Evolutionary conservation across 1,140 invertebrate species (phyloP), one percentile per base, ranked within the genome.

Genomic region (Zophobas atratus): DNA sequence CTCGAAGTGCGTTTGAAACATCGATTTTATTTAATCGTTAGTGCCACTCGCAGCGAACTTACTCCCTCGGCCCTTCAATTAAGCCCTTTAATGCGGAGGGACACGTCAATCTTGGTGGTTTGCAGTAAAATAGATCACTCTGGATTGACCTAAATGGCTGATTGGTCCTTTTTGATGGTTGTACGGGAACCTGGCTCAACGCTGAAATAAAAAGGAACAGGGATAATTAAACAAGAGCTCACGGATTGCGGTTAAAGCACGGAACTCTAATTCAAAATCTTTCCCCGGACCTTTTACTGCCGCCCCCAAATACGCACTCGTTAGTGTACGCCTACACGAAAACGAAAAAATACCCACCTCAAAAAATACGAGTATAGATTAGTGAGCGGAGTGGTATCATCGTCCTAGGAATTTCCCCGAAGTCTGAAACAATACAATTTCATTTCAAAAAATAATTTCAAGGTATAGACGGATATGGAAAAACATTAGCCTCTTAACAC

Each of bases 11-110:
- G 43, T 57, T 38, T 60, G 35, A 60, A 35, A 57, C 56, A 57
- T 60, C 35, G 56, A 60, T 60, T 60, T 60, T 60, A 60, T 60
- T 60, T 60, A 60, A 60, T 60, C 56, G 56, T 39, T 36, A 60
- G 6, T 60, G 35, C 56, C 56, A 60, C 56, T 35, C 56, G 36
- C 35, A 32, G 56, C 6, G 56, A 60, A 60, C 56, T 60, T 60
- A 60, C 56, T 60, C 56, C 1, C 32, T 60, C n/a, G 38, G 33
- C 56, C 38, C 36, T 36, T 60, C 56, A 60, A 60, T 60, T 60
- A 60, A 60, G 56, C 56, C 35, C 56, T 60, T 35, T 57, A 57
- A 57, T 57, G 55, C 56, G 33, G 38, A 60, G 35, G 35, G 56
- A 35, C 56, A 60, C 56, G 36, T 60, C 56, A 60, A 35, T 60